These are phyloP conservation scores for Rallus limicola DNA, from an alignment of 2,113 vertebrate genomes.

Conservation along the genomic window DNA sequence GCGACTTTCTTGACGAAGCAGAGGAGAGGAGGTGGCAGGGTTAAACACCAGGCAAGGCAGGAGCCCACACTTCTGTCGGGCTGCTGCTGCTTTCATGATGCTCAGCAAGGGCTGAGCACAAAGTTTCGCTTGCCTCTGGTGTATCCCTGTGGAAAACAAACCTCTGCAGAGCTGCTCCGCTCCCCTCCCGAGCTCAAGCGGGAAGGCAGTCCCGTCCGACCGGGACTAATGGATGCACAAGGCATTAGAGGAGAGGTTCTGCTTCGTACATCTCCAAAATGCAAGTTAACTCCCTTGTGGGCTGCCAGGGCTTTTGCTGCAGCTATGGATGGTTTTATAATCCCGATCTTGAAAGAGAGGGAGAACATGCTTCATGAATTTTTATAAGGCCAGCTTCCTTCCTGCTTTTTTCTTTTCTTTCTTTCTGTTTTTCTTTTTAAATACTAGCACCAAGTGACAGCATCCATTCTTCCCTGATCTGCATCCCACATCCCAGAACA, in stretches of 20 bases:
- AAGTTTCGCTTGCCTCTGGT: background rate
- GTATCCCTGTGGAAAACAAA: background rate
- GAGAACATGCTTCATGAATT: background rate
- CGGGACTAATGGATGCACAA: background rate
- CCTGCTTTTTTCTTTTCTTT: background rate
- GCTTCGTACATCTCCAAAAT: fast-evolving
- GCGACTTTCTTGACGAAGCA: background rate
- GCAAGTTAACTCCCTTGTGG: background rate
- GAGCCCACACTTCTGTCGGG: fast-evolving
- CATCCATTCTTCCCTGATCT: background rate
- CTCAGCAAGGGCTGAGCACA: background rate
- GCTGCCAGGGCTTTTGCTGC: background rate
- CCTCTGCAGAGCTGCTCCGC: background rate
- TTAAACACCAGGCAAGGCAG: background rate
- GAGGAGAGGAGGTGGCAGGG: background rate
- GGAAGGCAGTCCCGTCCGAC: fast-evolving
- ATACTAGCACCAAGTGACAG: background rate
- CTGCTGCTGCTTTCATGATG: background rate
- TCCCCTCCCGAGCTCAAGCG: background rate
- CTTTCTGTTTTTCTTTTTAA: background rate
- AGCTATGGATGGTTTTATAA: background rate
- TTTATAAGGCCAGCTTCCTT: background rate
- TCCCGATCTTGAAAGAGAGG: background rate
- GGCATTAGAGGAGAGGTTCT: background rate
- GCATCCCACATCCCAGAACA: background rate